phyloP scores from a whole-genome alignment of 2,888 invertebrate species.

The Chorisops tibialis region DNA sequence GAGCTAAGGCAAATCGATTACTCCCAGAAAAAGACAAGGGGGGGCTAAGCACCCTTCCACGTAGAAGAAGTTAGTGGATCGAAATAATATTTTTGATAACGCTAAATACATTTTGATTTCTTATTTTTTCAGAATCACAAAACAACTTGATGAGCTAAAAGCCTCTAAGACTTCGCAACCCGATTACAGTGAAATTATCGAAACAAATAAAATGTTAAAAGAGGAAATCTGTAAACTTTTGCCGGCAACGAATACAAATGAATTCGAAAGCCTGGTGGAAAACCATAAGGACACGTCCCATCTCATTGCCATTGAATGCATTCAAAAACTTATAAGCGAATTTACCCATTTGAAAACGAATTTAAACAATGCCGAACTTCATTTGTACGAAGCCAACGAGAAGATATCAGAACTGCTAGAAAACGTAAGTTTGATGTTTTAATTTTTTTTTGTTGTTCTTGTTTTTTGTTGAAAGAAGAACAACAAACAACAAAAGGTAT shows the following conservation, averaged over 20 bases:
- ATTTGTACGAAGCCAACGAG: slow-evolving; percentile 51
- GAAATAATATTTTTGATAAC: too few relatives aligned
- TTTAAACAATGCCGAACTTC: slow-evolving; percentile 47
- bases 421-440: slow-evolving; percentile 42
- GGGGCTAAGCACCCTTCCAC: too few relatives aligned
- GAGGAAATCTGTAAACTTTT: slow-evolving; percentile 47
- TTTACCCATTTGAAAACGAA: slow-evolving; percentile 45
- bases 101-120: too few relatives aligned
- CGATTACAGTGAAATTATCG: slow-evolving; percentile 33
- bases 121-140: slow-evolving; percentile 38
- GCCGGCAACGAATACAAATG: slow-evolving; percentile 42
- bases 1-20: too few relatives aligned
- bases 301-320: slow-evolving; percentile 43
- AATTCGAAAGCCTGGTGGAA: slow-evolving; percentile 48
- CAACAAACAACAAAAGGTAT: neutral
- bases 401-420: slow-evolving; percentile 51
- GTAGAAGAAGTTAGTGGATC: too few relatives aligned
- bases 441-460: neutral
- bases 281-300: slow-evolving; percentile 40
- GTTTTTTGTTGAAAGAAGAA: neutral
- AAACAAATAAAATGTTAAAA: slow-evolving; percentile 43
- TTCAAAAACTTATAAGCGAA: slow-evolving; percentile 48
- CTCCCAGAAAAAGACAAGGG: too few relatives aligned
- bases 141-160: slow-evolving; percentile 41
- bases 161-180: slow-evolving; percentile 36